These are phyloP conservation scores for Amphiura filiformis DNA, from an alignment of 35 echinoderm and acorn worm genomes.

Conservation along the genomic window DNA sequence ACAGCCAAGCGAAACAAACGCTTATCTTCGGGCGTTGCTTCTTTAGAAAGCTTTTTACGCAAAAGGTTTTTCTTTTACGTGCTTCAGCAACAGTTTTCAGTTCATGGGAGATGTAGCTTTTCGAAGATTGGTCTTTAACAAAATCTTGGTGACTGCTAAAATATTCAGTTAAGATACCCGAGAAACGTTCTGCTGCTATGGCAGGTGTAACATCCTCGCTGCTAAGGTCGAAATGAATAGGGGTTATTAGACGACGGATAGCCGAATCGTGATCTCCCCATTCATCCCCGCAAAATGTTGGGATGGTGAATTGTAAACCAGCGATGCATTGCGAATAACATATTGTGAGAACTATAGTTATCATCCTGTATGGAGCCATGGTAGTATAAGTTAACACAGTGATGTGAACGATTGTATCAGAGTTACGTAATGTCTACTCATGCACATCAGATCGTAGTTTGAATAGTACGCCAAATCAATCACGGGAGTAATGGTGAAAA, in stretches of 20 bases:
- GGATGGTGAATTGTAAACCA: constrained; percentile 7
- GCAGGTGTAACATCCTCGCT: neutral
- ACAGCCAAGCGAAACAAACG: neutral
- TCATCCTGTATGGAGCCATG: too few species aligned
- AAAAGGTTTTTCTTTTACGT: neutral
- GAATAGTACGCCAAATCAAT: too few species aligned
- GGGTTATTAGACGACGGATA: neutral
- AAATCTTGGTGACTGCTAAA: constrained; percentile 17
- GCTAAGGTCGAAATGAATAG: neutral
- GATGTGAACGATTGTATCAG: too few species aligned
- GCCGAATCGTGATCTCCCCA: neutral
- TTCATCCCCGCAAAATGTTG: neutral
- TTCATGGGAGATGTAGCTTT: neutral
- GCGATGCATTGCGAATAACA: too few species aligned
- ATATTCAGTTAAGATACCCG: constrained; percentile 5
- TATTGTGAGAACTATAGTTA: too few species aligned
- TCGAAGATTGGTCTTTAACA: neutral
- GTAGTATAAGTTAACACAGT: too few species aligned
- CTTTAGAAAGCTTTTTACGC: neutral
- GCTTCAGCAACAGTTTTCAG: neutral
- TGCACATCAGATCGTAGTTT: too few species aligned
- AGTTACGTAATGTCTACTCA: too few species aligned
- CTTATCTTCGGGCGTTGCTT: neutral
- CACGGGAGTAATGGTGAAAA: too few species aligned
- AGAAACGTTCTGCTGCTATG: neutral